Base-by-base conservation (phyloP, 2,113 vertebrate genomes). In the Eolophus roseicapilla region DNA sequence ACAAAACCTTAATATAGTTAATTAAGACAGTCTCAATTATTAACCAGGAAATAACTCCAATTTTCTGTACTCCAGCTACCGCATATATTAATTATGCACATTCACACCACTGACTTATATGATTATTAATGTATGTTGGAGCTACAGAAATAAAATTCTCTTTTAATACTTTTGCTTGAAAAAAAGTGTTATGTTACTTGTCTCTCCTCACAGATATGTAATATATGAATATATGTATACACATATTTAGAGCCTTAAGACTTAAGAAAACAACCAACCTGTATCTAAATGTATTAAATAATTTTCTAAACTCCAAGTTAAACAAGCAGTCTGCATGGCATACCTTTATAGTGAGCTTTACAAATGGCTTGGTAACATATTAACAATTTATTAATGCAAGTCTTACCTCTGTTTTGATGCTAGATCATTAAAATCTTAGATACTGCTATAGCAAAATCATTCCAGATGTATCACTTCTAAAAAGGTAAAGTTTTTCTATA, bases 341-440 rank as follows among this genome's bases (percentile, higher is more conserved):
- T 39, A 50, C 57, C 73, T 93, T 88, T 55, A 62, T 33, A 79
- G 74, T 17, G 9, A 97, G 28, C 50, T 96, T 90, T 88, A 96
- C 96, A 97, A 96, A 95, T 28, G 33, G 37, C 83, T 89, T 84
- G 33, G 57, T 39, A 96, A 95, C 64, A 94, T 2, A 5, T 91
- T 41, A 93, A 96, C 62, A 86, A 62, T 76, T 92, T 69, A 88
- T 91, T 59, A 89, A 86, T 65, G 2, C 64, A 94, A 89, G 31
- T 96, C 97, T 97, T 97, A 97, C 97, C 97, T 97, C 92, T 55
- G 73, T 87, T 97, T 89, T 92, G 97, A 87, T 91, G 92, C 95
- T 97, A 97, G 59, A 97, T 88, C 94, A 90, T 88, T 96, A 94
- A 95, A 96, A 96, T 70, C 89, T 96, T 86, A 97, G 87, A 93